These are phyloP conservation scores for Zoanthus sociatus DNA, from an alignment of 92 coral and sea anemone genomes.

Conservation along the genomic window DNA sequence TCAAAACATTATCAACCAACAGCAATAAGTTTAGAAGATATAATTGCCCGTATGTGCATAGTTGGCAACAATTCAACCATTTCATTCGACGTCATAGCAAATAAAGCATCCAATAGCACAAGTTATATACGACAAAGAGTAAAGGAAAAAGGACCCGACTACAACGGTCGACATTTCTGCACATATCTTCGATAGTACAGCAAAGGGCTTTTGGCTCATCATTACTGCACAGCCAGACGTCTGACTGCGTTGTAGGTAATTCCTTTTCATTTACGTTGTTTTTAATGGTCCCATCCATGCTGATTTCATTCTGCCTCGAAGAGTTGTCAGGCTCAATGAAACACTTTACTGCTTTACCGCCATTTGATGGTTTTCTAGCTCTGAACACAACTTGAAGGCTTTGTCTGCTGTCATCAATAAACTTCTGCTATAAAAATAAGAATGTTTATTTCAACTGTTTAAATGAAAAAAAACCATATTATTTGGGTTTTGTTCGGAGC, in stretches of 20 bases:
- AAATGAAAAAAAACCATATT: no score
- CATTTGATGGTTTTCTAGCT: conserved; percentile 25
- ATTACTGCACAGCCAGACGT: background rate
- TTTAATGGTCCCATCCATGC: background rate
- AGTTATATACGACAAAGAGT: conserved; percentile 64
- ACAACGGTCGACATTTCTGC: conserved; percentile 25
- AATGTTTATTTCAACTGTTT: no score
- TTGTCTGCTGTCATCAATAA: background rate
- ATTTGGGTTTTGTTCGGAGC: no score
- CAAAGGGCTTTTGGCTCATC: conserved; percentile 14
- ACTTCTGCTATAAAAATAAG: background rate
- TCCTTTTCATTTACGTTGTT: conserved; percentile 25
- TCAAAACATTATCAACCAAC: no score
- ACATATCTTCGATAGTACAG: conserved; percentile 5
- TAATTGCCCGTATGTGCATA: no score
- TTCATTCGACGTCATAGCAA: conserved; percentile 1
- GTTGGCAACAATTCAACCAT: no score
- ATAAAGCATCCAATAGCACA: conserved; percentile 75
- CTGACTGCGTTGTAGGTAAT: background rate
- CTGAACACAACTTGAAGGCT: conserved; percentile 31
- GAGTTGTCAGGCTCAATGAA: conserved; percentile 17
- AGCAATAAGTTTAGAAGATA: no score
- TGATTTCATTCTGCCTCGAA: background rate
- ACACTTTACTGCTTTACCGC: conserved; percentile 23
- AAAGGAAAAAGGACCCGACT: conserved; percentile 75